phyloP scores from a whole-genome alignment of 2,888 invertebrate species.

The Drosophila stalkeri region DNA sequence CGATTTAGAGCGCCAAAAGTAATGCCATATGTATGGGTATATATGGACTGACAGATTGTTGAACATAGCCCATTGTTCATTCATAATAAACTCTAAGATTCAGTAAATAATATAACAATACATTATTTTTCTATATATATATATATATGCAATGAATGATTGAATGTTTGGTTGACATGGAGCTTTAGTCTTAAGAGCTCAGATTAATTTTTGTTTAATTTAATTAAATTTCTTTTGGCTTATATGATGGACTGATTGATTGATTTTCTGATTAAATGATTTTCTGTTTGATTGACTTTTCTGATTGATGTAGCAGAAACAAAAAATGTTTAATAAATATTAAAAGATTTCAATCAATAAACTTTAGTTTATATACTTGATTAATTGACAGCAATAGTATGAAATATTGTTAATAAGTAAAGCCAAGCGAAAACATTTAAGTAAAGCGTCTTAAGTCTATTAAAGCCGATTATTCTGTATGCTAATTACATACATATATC shows the following conservation, averaged over 20 bases:
- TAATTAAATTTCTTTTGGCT: too few species aligned
- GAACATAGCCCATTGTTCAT: neutral
- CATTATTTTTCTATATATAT: too few species aligned
- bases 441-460: neutral
- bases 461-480: neutral
- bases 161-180: neutral
- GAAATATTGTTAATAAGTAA: neutral
- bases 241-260: neutral
- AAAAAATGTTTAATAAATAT: too few species aligned
- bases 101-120: too few species aligned
- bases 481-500: neutral
- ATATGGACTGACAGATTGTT: neutral
- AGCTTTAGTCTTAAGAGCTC: too few species aligned
- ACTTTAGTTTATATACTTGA: neutral
- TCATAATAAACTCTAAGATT: too few species aligned
- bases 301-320: neutral
- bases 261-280: too few species aligned
- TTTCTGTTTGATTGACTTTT: neutral
- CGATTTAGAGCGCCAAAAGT: constrained; percentile 53
- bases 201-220: too few species aligned
- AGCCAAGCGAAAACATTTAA: neutral
- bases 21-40: neutral
- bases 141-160: neutral
- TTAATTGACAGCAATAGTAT: neutral
- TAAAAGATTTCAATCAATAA: too few species aligned